Base-by-base conservation (phyloP, 1,140 invertebrate species). In the Drosophila athabasca region DNA sequence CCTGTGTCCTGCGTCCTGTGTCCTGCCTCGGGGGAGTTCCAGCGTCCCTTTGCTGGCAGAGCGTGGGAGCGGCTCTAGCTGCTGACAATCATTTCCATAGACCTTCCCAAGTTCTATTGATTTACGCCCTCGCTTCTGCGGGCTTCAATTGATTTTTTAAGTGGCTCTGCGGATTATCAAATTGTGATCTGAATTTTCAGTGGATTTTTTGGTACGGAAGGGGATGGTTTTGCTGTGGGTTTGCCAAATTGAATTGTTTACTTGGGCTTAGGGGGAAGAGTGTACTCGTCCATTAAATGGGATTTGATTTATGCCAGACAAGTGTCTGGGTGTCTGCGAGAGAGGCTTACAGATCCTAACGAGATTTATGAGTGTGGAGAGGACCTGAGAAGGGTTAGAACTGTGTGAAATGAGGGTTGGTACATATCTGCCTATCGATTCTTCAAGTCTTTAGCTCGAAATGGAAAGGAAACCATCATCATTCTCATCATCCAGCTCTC, bases 111-210 rank as follows among this genome's bases (percentile, higher is more conserved):
- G 50, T 71, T 78, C 46, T 24, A 87, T 88, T 87, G 82, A 85
- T 85, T 85, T 85, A 85, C 79, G 45, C 22, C 46, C 50, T 49
- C 49, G 22, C 60, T 22, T 41, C 74, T 85, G 78, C 78, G 82
- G 82, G 83, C 52, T 43, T 59, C 67, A 88, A 88, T 88, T 82
- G 83, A 87, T 88, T 81, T 79, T 67, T 62, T 51, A 71, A 78
- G 60, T 61, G 51, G 39, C 44, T 66, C 3, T 48, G 22, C 6
- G 65, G 68, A 60, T 77, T 67, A 84, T 77, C 73, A 69, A 53
- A 52, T 31, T 67, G 35, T 78, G 57, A 74, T 50, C 58, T 74
- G 46, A 31, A 31, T 49, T 52, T 65, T 13, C 3, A 39, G 35
- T 39, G 2, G 11, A 13, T 13, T 11, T 57, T 62, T 46, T 51